These are phyloP conservation scores for Hyla sarda DNA, from an alignment of 2,113 vertebrate species.

Conservation along the genomic window DNA sequence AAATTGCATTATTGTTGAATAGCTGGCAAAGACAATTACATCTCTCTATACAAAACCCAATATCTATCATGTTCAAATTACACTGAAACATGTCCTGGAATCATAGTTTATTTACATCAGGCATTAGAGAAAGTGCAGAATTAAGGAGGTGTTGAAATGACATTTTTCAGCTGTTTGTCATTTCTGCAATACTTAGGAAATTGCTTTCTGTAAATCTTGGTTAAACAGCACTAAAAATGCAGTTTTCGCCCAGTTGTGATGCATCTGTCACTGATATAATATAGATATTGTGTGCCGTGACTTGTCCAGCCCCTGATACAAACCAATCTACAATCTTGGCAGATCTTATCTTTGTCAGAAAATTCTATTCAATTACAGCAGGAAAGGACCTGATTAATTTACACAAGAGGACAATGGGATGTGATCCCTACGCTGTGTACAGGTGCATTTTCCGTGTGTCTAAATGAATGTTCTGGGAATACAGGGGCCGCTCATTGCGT, in stretches of 20 bases:
- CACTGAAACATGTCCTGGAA: conserved; percentile 56
- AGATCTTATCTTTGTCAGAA: conserved; percentile 78
- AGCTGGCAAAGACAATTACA: conserved; percentile 58
- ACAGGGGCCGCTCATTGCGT: conserved; percentile 77
- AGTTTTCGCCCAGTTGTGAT: conserved; percentile 76
- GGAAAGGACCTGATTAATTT: conserved; percentile 79
- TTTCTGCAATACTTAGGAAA: conserved; percentile 74
- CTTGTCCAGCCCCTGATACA: conserved; percentile 77
- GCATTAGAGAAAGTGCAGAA: conserved; percentile 70
- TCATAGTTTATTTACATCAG: conserved; percentile 68
- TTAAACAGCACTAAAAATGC: conserved; percentile 76
- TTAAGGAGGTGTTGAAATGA: conserved; percentile 75
- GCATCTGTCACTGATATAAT: conserved; percentile 75
- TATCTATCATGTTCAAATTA: conserved; percentile 72
- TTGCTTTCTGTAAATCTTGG: conserved; percentile 81
- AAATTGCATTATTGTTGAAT: conserved; percentile 56
- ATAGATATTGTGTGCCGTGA: conserved; percentile 77
- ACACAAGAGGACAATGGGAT: conserved; percentile 71
- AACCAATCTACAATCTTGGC: conserved; percentile 79
- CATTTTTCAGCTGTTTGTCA: conserved; percentile 76
- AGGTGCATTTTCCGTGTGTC: conserved; percentile 70
- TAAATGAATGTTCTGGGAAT: conserved; percentile 77
- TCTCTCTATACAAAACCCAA: conserved; percentile 55
- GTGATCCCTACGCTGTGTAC: conserved; percentile 65
- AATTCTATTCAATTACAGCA: conserved; percentile 71